phyloP scores from a whole-genome alignment of 2,888 invertebrate species.

The Hyles lineata region DNA sequence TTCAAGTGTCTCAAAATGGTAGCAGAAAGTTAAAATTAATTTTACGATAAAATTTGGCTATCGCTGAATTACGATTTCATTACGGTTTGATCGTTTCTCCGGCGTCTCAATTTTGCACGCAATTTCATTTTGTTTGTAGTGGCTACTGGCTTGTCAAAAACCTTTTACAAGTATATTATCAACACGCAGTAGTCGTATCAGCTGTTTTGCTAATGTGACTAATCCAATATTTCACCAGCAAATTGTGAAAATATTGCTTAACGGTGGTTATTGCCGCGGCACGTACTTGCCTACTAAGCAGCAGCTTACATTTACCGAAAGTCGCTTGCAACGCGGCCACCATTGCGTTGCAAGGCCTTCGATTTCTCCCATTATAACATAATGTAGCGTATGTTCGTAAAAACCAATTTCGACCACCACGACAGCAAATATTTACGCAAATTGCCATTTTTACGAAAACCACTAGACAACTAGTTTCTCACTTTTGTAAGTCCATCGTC shows the following conservation, averaged over 20 bases:
- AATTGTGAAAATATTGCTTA: constrained; percentile 74
- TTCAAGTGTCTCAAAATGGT: constrained; percentile 43
- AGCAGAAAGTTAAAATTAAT: constrained; percentile 46
- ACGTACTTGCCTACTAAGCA: constrained; percentile 51
- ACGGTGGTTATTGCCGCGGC: constrained; percentile 55
- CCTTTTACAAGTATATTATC: neutral
- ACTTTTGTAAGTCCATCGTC: constrained; percentile 47
- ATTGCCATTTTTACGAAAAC: constrained; percentile 47
- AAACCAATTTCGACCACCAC: constrained; percentile 60
- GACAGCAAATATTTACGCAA: constrained; percentile 55
- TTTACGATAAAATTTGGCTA: constrained; percentile 33
- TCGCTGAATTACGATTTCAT: constrained; percentile 32
- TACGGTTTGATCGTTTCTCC: constrained; percentile 13
- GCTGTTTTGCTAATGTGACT: constrained; percentile 61
- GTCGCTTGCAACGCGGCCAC: constrained; percentile 56
- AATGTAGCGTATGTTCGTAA: constrained; percentile 65
- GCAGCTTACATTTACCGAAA: constrained; percentile 56
- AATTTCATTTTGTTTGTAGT: neutral
- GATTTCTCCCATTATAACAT: constrained; percentile 73
- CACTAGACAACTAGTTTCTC: constrained; percentile 45
- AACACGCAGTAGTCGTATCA: constrained; percentile 39
- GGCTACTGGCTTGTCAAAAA: neutral
- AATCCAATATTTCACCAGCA: constrained; percentile 67
- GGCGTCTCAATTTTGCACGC: constrained; percentile 1
- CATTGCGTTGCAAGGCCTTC: constrained; percentile 66